Conservation (phyloP, 2,797 vertebrate genomes). For the Hippocampus kuda region DNA sequence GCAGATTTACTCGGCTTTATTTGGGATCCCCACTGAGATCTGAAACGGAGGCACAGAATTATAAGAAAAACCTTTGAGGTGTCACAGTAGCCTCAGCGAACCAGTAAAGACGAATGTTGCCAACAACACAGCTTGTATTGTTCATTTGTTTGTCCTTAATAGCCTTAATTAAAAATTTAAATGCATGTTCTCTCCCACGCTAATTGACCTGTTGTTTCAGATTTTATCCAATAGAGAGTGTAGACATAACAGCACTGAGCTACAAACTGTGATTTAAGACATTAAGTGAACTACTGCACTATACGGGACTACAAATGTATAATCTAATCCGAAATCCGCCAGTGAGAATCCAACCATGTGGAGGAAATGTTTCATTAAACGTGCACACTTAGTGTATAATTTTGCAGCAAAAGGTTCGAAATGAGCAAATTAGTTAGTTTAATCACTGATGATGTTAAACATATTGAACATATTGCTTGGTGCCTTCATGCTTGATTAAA, state of each 20-base stretch:
- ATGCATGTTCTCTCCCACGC: constrained; percentile 39
- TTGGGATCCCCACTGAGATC: constrained; percentile 65
- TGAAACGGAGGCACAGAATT: constrained; percentile 60
- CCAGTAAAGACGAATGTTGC: constrained; percentile 45
- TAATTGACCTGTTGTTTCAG: constrained; percentile 62
- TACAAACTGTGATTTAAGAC: constrained; percentile 6
- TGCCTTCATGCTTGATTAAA: constrained; percentile 8
- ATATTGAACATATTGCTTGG: constrained; percentile 26
- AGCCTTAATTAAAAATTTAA: constrained; percentile 69
- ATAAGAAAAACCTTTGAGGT: constrained; percentile 48
- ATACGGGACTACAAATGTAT: neutral
- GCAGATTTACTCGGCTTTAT: constrained; percentile 65
- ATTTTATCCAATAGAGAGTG: constrained; percentile 32
- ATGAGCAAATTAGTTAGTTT: neutral
- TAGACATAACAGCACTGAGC: neutral
- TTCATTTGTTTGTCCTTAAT: constrained; percentile 61
- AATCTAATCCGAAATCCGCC: constrained; percentile 2
- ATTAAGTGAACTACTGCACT: neutral
- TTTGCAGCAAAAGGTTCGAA: constrained; percentile 4
- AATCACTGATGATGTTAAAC: constrained; percentile 13
- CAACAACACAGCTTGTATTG: constrained; percentile 50
- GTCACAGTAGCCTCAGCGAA: constrained; percentile 44
- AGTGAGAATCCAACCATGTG: neutral
- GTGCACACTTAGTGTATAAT: neutral
- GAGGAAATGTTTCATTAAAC: constrained; percentile 8